Base-by-base conservation (phyloP, 2,888 invertebrate genomes). In the Athetis lepigone region DNA sequence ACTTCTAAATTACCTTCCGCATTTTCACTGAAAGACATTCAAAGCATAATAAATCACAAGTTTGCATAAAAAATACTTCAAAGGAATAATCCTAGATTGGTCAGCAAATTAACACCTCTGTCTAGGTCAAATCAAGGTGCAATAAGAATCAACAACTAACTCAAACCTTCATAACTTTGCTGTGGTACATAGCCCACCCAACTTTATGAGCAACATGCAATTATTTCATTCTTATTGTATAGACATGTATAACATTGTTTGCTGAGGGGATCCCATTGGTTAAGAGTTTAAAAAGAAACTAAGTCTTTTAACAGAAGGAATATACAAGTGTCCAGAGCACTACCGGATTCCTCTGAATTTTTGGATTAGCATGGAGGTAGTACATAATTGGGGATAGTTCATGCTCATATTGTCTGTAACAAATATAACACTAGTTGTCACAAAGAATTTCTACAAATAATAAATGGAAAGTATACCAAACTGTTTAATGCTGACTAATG, bases 1-100 rank as follows among this genome's bases (percentile, higher is more conserved):
- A 95, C 94, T 85, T 95, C 95, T 72, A 95, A 85, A 83, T 95
- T 95, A 40, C 94, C 94, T 79, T 95, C 95, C 19, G 85, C 86
- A 86, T 95, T 95, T 81, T 95, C 94, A 67, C 95, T 95, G 87
- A 49, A 72, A 72, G 40, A 47, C 1, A 76, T 13, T 33, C 13
- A 33, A 33, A 13, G 33, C 11, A 11, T 33, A 7, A 33, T 54
- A 11, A 36, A 27, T 36, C 25, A 66, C 42, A 16, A 42, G 18
- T 21, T 4, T 36, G n/a, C 7, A 57, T 18, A 36, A 21, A 43
- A 11, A 55, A 8, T n/a, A 57, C 21, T 36, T 36, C 33, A 21
- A 18, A 37, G 25, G 23, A 21, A 43, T n/a, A 57, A 36, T 27
- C 21, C 21, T 16, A 18, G 21, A 16, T 33, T 55, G 56, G 13